These are phyloP conservation scores for Silurus meridionalis DNA, from an alignment of 2,113 vertebrate species.

Conservation along the genomic window DNA sequence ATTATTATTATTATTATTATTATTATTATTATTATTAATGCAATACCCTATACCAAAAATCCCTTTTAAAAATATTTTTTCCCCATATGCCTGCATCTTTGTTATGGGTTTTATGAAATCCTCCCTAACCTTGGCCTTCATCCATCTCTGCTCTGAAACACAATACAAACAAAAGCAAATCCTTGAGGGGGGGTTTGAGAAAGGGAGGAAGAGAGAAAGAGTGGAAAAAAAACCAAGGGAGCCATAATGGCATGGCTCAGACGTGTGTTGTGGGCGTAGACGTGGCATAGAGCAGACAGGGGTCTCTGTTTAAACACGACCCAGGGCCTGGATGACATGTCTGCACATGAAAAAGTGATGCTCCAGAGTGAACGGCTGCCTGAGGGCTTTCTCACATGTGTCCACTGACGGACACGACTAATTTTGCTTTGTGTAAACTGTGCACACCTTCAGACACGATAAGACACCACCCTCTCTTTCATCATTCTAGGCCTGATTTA, in stretches of 20 bases:
- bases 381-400: constrained; percentile 6
- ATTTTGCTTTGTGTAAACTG: constrained; percentile 23
- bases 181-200: constrained; percentile 54
- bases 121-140: constrained; percentile 57
- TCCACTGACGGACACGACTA: constrained; percentile 22
- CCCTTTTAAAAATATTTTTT: not conserved
- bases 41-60: not conserved
- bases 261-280: constrained; percentile 45
- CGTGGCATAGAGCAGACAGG: constrained; percentile 48
- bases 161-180: constrained; percentile 65
- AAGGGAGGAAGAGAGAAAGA: constrained; percentile 29
- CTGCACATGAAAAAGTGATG: constrained; percentile 48
- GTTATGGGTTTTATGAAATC: constrained; percentile 60
- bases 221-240: constrained; percentile 15
- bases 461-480: not conserved
- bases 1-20: not conserved
- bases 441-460: not conserved
- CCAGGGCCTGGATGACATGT: constrained; percentile 2
- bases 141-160: constrained; percentile 55
- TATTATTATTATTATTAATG: not conserved
- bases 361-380: constrained; percentile 22
- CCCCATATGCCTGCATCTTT: constrained; percentile 11
- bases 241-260: constrained; percentile 63
- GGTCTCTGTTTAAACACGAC: constrained; percentile 70
- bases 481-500: not conserved